Base-by-base conservation (phyloP, 2,797 vertebrate species). In the Hylomyscus alleni region DNA sequence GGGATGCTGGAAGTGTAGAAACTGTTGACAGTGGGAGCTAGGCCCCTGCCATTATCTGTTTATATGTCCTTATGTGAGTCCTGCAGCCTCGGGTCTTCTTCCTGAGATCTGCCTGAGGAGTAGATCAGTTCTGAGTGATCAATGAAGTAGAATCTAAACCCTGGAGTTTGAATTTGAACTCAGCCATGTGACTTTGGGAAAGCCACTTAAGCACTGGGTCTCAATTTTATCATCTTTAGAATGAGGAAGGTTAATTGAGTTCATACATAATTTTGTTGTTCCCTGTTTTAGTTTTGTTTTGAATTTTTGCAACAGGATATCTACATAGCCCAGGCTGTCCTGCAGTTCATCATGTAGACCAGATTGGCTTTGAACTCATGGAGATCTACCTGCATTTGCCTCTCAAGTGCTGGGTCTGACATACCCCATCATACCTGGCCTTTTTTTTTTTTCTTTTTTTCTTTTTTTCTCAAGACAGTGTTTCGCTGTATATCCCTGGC, bases 151-250 rank as follows among this genome's bases (percentile, higher is more conserved):
- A 93, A 31, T 85, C 60, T 90, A 56, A 86, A 17, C 24, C 12
- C 34, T n/a, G 50, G 26, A 85, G 10, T 82, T 78, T 77, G 47
- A 96, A 91, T 93, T 84, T n/a, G 40, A 80, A 0, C 73, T 93
- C 37, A 81, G 54, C 29, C 72, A 2, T 96, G 72, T 93, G 73
- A 94, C 67, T 62, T 92, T 89, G 78, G 82, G 73, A 95, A 89
- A 92, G 67, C 11, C 37, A 24, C 50, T 40, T 96, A 65, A 67
- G 11, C 56, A 78, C 34, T 81, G 20, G 65, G 69, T 26, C 62
- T 93, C 50, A 9, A 15, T 87, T 93, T 96, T 67, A 87, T 95
- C 31, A 15, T 78, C 77, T 94, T 6, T 94, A 73, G 81, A 90
- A 77, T 85, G 76, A 83, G 54, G 14, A 47, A 60, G 19, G 40